Evolutionary conservation across 2,888 invertebrate genomes (phyloP), one percentile per base, ranked within the genome.

Genomic region (Eilema sororculum): DNA sequence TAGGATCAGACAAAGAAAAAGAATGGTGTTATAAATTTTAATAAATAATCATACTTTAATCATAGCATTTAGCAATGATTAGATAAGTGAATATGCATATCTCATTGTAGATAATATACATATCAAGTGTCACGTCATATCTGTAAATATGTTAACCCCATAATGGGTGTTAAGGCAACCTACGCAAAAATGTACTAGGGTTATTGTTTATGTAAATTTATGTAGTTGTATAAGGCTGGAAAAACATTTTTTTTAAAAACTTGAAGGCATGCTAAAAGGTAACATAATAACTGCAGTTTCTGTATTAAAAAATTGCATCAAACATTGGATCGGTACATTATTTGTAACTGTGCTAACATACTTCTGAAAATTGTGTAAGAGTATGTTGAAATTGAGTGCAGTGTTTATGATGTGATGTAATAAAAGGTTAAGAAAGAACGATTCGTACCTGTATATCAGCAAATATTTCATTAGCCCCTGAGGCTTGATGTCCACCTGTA

Each of bases 401-500:
- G 25, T 62, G 33, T 16, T n/a, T 60, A 9, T 10, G n/a, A n/a
- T 28, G n/a, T 60, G 60, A 60, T 60, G 60, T 30, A 30, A 60
- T 33, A 28, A 9, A 56, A 25, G n/a, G 24, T 9, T 37, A 68
- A 0, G 46, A 20, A 28, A 28, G 61, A 58, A 67, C 57, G 88
- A 25, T 28, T 88, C 4, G n/a, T 92, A 98, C 98, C 96, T 98
- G 98, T 93, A 98, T 98, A 87, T 98, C 98, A 33, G 98, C 98
- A 92, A 98, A 99, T 71, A 99, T 96, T 93, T 99, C 99, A 91
- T 98, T 98, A 30, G 98, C 97, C 70, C 98, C 98, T 65, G 98
- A 97, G 30, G 97, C 97, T 90, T 98, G 98, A 90, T 98, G 98
- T 28, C 98, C 98, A 80, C 97, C 97, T 69, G 97, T 96, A 74